Base-by-base conservation (phyloP, 1,140 invertebrate genomes). In the Pogonus chalceus region DNA sequence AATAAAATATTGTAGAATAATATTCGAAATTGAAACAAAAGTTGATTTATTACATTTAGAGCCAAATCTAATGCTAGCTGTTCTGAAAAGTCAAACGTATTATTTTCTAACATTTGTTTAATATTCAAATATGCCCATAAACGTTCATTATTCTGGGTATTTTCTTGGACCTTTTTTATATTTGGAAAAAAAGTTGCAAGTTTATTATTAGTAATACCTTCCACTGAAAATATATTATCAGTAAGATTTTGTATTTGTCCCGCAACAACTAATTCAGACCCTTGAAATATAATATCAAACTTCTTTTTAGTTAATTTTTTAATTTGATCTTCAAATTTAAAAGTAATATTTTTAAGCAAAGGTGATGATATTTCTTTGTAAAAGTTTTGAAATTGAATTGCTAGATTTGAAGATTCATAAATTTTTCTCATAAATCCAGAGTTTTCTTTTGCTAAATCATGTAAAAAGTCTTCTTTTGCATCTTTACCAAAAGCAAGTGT, bases 331-430 rank as follows among this genome's bases (percentile, higher is more conserved):
- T 71, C 62, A 65, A 87, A 88, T 20, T 72, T 71, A 61, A 87
- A 84, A 1, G 76, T 76, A 16, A 87, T 77, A 60, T 87, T 77
- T 0, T 79, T 70, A 14, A 87, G 69, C 0, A 87, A 63, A 2
- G 85, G 84, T 0, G 82, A 84, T 1, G 85, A 78, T 35, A 88
- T 77, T 69, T 85, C 78, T 43, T 77, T 73, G 70, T 86, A 88
- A 69, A 88, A 87, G 62, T 81, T 76, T 35, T 78, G 72, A 4
- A 88, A 70, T 66, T 88, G 84, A 18, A 85, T 66, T 52, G 77
- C 74, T 2, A 84, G 81, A 67, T 88, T 84, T 0, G 81, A 72
- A 26, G 78, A 84, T 68, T 84, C 84, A 65, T 87, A 87, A 49
- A 88, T 88, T 64, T 81, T 81, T 20, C 84, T 72, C 53, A 81